Evolutionary conservation across 2,797 vertebrate genomes (phyloP), one percentile per base, ranked within the genome.

Genomic region (Myoxocephalus aenaeus): DNA sequence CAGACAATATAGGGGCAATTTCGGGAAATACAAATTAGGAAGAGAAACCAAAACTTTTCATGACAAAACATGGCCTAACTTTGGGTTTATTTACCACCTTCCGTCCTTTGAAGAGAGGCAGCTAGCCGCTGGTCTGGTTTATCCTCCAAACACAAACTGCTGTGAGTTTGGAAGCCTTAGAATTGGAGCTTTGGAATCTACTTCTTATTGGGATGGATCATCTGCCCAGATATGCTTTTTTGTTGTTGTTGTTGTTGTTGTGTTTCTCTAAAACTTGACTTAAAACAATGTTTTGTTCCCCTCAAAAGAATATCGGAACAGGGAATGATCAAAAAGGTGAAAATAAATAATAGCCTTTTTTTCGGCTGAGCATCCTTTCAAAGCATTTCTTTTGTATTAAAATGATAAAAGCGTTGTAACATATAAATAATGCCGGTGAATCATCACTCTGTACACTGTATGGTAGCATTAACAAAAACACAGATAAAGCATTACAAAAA

Each of bases 41-140:
- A 27, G 8, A 20, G 57, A 65, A 25, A 46, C 2, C 38, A 13
- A 40, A 20, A 27, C 8, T 11, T 73, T 73, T 36, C 1, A 44
- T 68, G 15, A 10, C 57, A 57, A 75, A 73, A 74, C 44, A 56
- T 63, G 29, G 18, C 70, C 46, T 57, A 53, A 72, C 69, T 70
- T 63, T 46, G 29, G 38, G 59, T 67, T 68, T 67, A 63, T 77
- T 71, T 75, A 71, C 20, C 27, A 63, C 61, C 75, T 77, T 40
- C 59, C 70, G 68, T 54, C 44, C 65, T 88, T 86, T 87, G 71
- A 90, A 84, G 79, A 56, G 12, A 82, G 20, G 65, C 58, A 65
- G 69, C 59, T 81, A 61, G 83, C 85, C 59, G 3, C 78, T 78
- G 62, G 81, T 75, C 78, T 78, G 62, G 81, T 75, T 75, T 81